Evolutionary conservation across 2,113 vertebrate genomes (phyloP).

Genomic region (Tyto alba): DNA sequence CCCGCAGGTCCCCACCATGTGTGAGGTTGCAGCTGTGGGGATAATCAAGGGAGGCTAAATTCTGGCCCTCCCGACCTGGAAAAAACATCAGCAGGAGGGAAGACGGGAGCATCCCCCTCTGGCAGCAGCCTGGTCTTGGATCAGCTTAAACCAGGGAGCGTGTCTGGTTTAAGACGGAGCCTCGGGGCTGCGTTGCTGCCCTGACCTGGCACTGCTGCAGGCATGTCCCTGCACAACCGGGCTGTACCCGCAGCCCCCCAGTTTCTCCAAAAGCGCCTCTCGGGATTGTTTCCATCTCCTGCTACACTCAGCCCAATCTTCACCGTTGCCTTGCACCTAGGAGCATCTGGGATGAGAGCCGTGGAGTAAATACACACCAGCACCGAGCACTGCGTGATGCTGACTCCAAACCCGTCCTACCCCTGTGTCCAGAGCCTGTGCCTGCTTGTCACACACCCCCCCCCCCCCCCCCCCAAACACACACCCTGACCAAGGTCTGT

Average conservation of each 20-base stretch:
- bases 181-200: not conserved
- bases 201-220: not conserved
- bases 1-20: rapidly evolving
- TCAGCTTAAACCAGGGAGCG: not conserved
- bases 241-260: not conserved
- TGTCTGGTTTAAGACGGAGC: not conserved
- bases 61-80: not conserved
- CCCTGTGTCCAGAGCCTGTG: not conserved
- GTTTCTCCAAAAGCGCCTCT: not conserved
- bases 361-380: not conserved
- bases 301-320: not conserved
- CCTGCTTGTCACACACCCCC: not conserved
- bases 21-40: not conserved
- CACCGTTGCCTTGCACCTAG: not conserved
- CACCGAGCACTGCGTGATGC: not conserved
- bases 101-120: not conserved
- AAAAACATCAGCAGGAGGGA: not conserved
- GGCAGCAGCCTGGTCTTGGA: not conserved
- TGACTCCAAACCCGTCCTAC: not conserved
- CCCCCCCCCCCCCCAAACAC: no score
- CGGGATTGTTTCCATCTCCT: not conserved
- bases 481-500: not conserved
- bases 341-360: not conserved
- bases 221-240: not conserved
- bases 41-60: not conserved